Evolutionary conservation across 2,888 invertebrate species (phyloP).

Genomic region (Callyntrura guangdongensis): DNA sequence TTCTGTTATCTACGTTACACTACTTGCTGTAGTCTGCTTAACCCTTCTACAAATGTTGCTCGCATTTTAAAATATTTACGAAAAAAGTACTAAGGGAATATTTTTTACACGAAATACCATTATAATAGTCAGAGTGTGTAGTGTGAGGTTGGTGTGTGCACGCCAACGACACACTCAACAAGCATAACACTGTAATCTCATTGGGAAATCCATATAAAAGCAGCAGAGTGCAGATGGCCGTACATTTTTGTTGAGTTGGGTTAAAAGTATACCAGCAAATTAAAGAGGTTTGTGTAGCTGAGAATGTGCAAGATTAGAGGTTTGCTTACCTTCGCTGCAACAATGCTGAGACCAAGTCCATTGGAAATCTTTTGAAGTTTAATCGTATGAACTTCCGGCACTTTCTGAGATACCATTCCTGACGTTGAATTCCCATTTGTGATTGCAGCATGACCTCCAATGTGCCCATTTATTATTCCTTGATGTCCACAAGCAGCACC

Average conservation of each 20-base stretch:
- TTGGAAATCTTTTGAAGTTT: slow-evolving; percentile 97
- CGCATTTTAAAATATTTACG: too few relatives aligned
- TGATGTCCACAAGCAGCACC: slow-evolving; percentile 69
- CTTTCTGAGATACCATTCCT: slow-evolving; percentile 77
- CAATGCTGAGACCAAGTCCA: slow-evolving; percentile 99
- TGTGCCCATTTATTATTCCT: slow-evolving; percentile 66
- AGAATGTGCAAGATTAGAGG: background rate
- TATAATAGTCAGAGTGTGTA: too few relatives aligned
- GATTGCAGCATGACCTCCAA: slow-evolving; percentile 58
- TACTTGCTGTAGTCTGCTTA: too few relatives aligned
- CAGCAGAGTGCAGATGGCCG: background rate
- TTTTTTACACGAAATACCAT: too few relatives aligned
- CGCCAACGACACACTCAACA: too few relatives aligned
- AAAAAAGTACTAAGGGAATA: too few relatives aligned
- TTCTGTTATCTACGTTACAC: too few relatives aligned
- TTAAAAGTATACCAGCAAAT: too few relatives aligned
- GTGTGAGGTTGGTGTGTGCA: too few relatives aligned
- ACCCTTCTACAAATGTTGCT: too few relatives aligned
- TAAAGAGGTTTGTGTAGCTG: background rate
- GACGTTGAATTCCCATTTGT: slow-evolving; percentile 71
- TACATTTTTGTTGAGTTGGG: background rate
- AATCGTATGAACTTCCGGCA: slow-evolving; percentile 94
- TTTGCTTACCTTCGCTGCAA: slow-evolving; percentile 96
- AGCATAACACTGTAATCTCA: slow-evolving; percentile 64
- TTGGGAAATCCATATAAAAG: slow-evolving; percentile 60